Base-by-base conservation (phyloP, 2,888 invertebrate species). In the Anoncus sp. region DNA sequence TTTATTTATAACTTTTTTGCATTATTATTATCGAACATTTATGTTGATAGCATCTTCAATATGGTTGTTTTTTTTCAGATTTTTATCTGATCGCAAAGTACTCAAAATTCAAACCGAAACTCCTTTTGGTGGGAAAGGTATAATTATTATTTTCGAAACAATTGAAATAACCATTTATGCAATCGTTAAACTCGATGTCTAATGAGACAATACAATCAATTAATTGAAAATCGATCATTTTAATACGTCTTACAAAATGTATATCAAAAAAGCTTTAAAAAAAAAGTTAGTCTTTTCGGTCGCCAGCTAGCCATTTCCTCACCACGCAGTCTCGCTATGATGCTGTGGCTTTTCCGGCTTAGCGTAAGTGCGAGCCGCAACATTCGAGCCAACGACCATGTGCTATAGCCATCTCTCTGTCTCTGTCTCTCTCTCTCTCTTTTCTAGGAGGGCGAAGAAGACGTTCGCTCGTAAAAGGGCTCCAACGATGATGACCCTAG, bases 391-490 rank as follows among this genome's bases (percentile, higher is more conserved):
- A 78, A 75, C 74, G 74, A 75, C 27, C 38, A 43, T 60, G 47
- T 16, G 27, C 40, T 27, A 27, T 27, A 53, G 9, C 31, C 16
- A 16, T 35, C 16, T 38, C 22, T 40, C 16, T 45, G 6, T n/a
- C 66, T 14, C 10, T 31, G 20, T 16, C 40, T 43, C 20, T 12
- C 72, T 63, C 74, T 67, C 74, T 57, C 35, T 65, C 69, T 55
- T 49, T 81, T 82, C 79, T 77, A 76, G 83, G 80, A 82, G 83
- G 83, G 76, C 73, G 80, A 80, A 80, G 74, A 71, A 55, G 70
- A 72, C 57, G 70, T 27, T 65, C 63, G 83, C 76, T 88, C 87
- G 85, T 87, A 87, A 87, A 88, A 84, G 86, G 84, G 80, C 83
- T 80, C 72, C 77, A 80, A 81, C 79, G 82, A 83, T 82, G 83